Percentiles rank a stretch among this genome's conserved stretches.
phyloP scores from a whole-genome alignment of 2,113 vertebrate genomes.

The Oncorhynchus keta region DNA sequence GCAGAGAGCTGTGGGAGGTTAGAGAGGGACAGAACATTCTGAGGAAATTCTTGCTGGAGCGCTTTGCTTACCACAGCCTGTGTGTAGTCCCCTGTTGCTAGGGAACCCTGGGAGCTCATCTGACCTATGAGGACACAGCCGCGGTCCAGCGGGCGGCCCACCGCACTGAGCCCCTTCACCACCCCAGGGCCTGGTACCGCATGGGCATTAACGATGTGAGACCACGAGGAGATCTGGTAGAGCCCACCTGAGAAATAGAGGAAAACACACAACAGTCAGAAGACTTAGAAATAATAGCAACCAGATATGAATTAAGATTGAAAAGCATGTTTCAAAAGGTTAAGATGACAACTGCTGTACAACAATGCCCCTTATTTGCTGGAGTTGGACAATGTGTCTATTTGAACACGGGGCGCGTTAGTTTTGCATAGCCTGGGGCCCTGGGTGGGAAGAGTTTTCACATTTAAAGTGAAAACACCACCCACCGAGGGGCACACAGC shows the following conservation, averaged over 20 bases:
- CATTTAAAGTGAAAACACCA: too few relatives aligned
- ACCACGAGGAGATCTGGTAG: conserved; percentile 90
- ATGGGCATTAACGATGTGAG: conserved; percentile 88
- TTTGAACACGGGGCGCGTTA: too few relatives aligned
- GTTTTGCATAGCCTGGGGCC: too few relatives aligned
- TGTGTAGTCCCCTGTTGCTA: conserved; percentile 87
- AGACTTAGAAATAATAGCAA: not conserved
- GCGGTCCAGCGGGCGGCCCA: conserved; percentile 76
- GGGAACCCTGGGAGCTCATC: conserved; percentile 91
- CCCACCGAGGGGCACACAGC: too few relatives aligned
- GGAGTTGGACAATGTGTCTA: too few relatives aligned
- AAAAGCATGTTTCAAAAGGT: too few relatives aligned
- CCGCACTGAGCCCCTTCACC: conserved; percentile 81
- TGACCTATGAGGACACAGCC: conserved; percentile 89
- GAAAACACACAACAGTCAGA: not conserved
- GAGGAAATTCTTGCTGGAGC: conserved; percentile 3
- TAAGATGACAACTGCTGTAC: too few relatives aligned
- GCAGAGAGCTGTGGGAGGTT: not conserved
- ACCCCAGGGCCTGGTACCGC: conserved; percentile 86
- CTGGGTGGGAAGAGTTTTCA: too few relatives aligned
- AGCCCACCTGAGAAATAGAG: conserved; percentile 77
- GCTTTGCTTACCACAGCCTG: conserved; percentile 77
- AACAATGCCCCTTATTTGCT: too few relatives aligned
- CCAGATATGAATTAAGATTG: too few relatives aligned
- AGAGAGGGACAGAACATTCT: not conserved